Evolutionary conservation across 2,113 vertebrate species (phyloP).

Genomic region (Syngnathus typhle): DNA sequence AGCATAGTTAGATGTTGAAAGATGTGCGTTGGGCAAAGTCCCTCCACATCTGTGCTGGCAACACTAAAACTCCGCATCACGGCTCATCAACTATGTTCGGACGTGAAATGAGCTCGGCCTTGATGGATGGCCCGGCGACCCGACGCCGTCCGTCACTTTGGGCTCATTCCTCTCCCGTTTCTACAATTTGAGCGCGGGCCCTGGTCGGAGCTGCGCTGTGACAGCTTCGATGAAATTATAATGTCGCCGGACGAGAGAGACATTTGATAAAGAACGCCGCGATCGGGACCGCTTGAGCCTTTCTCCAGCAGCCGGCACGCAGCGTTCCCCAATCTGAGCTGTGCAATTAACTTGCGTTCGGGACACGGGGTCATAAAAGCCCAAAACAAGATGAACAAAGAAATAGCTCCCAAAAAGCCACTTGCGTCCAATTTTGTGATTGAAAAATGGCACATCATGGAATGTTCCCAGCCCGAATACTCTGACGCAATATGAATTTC

Average conservation of each 20-base stretch:
- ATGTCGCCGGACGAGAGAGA: neutral
- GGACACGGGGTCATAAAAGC: neutral
- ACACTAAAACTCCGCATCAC: conserved; percentile 52
- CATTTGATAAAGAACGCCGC: neutral
- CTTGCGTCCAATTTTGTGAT: too few species aligned
- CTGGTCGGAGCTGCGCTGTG: conserved; percentile 12
- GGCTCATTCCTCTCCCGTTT: conserved; percentile 33
- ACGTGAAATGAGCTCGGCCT: conserved; percentile 50
- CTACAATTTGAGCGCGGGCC: conserved; percentile 17
- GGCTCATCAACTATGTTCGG: conserved; percentile 46
- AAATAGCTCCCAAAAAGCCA: too few species aligned
- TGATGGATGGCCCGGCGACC: conserved; percentile 27
- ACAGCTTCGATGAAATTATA: conserved; percentile 20
- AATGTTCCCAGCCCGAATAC: too few species aligned
- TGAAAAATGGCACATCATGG: too few species aligned
- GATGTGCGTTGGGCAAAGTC: conserved; percentile 37
- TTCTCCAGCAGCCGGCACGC: neutral
- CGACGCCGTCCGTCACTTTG: conserved; percentile 38
- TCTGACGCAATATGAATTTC: too few species aligned
- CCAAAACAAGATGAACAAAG: neutral
- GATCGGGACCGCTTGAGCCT: neutral
- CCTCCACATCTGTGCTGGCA: conserved; percentile 60
- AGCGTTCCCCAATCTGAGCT: neutral
- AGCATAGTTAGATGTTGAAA: conserved; percentile 12
- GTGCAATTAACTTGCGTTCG: neutral